phyloP scores from a whole-genome alignment of 2,797 vertebrate genomes.

The Chaetophractus vellerosus region DNA sequence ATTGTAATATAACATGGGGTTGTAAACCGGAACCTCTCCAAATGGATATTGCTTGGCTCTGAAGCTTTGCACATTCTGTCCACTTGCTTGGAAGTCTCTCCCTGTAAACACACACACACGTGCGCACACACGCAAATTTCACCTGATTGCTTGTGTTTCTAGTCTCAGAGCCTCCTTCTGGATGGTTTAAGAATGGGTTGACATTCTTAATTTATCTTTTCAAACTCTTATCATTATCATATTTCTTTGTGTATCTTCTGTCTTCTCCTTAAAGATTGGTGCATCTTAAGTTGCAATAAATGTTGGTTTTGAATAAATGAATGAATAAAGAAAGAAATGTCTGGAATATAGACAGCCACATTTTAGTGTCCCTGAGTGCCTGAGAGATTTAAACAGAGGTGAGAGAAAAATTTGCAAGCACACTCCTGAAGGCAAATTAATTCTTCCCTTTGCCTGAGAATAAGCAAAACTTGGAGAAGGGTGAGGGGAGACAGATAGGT shows the following conservation, averaged over 20 bases:
- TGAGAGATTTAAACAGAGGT: neutral
- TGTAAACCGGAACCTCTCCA: neutral
- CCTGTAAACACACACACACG: neutral
- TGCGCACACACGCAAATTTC: neutral
- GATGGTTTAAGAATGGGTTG: neutral
- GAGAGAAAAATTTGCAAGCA: neutral
- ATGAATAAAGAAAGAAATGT: neutral
- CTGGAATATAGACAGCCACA: neutral
- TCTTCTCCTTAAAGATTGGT: neutral
- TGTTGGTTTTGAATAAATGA: neutral
- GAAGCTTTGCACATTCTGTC: neutral
- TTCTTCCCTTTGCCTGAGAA: neutral
- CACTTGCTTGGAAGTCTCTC: neutral
- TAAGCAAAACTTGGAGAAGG: neutral
- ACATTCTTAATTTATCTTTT: neutral
- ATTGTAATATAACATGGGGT: rapidly evolving
- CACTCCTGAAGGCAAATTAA: neutral
- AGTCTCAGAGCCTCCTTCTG: neutral
- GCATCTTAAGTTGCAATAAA: neutral
- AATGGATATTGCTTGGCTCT: neutral
- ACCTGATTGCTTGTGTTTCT: neutral
- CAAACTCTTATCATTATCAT: neutral
- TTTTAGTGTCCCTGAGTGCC: neutral
- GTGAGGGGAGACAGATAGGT: neutral
- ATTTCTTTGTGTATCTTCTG: neutral